Conservation (phyloP, 2,797 vertebrate species). For the Phoeniculus purpureus region DNA sequence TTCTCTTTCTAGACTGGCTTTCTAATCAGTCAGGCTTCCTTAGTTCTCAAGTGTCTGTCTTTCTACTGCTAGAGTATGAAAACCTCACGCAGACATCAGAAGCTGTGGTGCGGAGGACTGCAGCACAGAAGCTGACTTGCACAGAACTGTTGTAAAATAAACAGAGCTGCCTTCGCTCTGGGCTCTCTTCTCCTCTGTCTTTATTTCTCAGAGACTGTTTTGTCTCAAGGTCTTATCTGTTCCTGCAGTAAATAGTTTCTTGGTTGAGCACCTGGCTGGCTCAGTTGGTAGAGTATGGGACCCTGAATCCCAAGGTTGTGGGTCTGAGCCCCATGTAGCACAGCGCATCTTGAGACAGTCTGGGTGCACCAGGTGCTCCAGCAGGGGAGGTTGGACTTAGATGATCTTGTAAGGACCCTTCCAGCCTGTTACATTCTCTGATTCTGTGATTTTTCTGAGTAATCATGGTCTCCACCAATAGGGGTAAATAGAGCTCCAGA, state of each 20-base stretch:
- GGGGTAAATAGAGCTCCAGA: neutral
- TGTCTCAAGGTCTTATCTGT: neutral
- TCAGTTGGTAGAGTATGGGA: no score
- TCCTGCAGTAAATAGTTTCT: neutral
- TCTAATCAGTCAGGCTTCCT: neutral
- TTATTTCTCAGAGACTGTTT: neutral
- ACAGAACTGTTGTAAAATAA: neutral
- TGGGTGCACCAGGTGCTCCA: no score
- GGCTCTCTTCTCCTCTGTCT: neutral
- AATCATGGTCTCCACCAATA: neutral
- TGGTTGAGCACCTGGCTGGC: neutral
- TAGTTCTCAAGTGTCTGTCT: neutral
- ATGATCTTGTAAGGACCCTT: no score
- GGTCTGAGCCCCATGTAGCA: no score
- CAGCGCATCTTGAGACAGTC: no score
- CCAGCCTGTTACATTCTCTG: no score
- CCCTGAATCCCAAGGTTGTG: no score
- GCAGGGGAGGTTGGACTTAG: no score
- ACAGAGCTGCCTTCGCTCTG: neutral
- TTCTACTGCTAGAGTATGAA: neutral
- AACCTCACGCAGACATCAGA: neutral
- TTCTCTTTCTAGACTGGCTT: neutral
- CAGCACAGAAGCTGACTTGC: neutral
- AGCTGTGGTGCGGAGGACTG: neutral
- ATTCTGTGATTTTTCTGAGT: no score